Conservation (phyloP, 30 jellyfish, hydroid and myxozoan species). For the Calvadosia cruxmelitensis region DNA sequence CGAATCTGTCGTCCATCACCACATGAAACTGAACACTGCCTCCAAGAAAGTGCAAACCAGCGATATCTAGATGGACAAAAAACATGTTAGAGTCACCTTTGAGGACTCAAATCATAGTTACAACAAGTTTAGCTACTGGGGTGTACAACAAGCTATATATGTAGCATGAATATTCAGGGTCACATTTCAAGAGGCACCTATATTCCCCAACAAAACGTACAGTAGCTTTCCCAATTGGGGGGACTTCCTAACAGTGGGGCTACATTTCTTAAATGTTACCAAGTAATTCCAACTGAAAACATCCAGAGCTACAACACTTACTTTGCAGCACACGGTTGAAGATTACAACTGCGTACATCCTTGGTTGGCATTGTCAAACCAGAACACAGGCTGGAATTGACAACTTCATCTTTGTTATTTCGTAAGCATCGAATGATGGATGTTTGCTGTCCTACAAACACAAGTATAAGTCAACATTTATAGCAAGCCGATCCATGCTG, state of each 20-base stretch:
- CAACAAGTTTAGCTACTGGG: too few relatives aligned
- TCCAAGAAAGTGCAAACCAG: slow-evolving; percentile 63
- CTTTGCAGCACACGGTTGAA: not conserved
- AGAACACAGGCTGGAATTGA: not conserved
- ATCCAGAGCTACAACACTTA: not conserved
- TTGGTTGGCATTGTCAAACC: not conserved
- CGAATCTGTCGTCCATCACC: slow-evolving; percentile 58
- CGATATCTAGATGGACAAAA: too few relatives aligned
- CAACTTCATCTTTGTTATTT: not conserved
- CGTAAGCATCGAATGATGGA: not conserved
- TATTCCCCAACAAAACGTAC: too few relatives aligned
- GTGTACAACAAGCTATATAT: too few relatives aligned
- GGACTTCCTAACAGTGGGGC: too few relatives aligned
- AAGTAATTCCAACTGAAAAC: too few relatives aligned
- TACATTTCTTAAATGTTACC: not conserved
- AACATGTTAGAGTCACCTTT: not conserved
- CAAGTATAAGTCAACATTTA: too few relatives aligned
- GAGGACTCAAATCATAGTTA: not conserved
- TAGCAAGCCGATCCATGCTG: too few relatives aligned
- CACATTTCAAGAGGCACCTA: too few relatives aligned
- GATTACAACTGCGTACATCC: not conserved
- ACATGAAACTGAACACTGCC: slow-evolving; percentile 67
- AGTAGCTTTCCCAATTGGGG: too few relatives aligned
- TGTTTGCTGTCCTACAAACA: not conserved
- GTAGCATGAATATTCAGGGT: too few relatives aligned